These are phyloP conservation scores for Siderastrea siderea DNA, from an alignment of 92 coral and sea anemone species.

Conservation along the genomic window DNA sequence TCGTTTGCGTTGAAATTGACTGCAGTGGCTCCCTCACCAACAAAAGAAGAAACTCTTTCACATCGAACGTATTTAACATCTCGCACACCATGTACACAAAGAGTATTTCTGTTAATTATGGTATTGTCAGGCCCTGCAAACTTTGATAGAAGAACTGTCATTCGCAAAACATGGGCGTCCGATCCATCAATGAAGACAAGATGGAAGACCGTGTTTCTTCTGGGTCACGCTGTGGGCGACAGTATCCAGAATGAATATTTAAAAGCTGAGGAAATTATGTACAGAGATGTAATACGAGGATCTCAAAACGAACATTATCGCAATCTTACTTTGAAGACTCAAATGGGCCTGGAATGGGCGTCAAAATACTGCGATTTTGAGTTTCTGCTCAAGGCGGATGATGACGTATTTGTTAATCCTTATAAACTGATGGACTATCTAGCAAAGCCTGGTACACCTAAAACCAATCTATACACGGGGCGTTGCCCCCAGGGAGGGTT, in stretches of 20 bases:
- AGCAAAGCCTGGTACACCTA: not conserved
- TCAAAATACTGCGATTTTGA: slow-evolving; percentile 67
- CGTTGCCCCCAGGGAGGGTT: slow-evolving; percentile 5
- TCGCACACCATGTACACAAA: not conserved
- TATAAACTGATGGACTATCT: slow-evolving; percentile 41
- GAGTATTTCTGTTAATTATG: slow-evolving; percentile 28
- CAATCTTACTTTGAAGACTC: slow-evolving; percentile 60
- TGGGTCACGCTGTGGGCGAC: not conserved
- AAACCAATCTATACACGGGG: slow-evolving; percentile 20
- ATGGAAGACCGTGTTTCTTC: slow-evolving; percentile 73
- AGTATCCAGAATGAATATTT: slow-evolving; percentile 26
- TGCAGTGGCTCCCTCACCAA: not conserved
- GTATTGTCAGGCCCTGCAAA: slow-evolving; percentile 51
- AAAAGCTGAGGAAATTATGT: slow-evolving; percentile 2
- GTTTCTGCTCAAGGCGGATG: slow-evolving; percentile 66
- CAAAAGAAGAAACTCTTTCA: not conserved
- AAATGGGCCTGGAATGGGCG: slow-evolving; percentile 85
- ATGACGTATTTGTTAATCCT: slow-evolving; percentile 65
- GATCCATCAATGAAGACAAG: slow-evolving; percentile 14
- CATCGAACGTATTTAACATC: slow-evolving; percentile 10
- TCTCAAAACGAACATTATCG: slow-evolving; percentile 45
- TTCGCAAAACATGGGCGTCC: slow-evolving; percentile 70
- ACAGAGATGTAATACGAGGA: slow-evolving; percentile 55
- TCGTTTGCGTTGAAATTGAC: not conserved
- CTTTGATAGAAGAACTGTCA: slow-evolving; percentile 48